Conservation (phyloP, 2,888 invertebrate genomes). For the Tryphoninae sp. region DNA sequence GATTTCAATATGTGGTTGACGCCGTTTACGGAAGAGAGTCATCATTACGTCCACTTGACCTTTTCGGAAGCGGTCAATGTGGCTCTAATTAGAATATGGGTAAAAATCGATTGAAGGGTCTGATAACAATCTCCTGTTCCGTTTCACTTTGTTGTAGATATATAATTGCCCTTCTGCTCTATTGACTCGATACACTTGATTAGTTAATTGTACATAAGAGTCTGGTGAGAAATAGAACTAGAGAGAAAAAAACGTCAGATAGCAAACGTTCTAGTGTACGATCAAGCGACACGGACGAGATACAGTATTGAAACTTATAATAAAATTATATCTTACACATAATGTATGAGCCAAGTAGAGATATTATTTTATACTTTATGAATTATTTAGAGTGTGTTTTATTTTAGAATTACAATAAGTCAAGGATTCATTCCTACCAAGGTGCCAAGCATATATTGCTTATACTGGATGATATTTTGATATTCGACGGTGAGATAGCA, state of each 20-base stretch:
- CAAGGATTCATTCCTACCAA: conserved; percentile 90
- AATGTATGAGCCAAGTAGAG: too few relatives aligned
- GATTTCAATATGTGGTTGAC: conserved; percentile 90
- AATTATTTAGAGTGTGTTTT: conserved; percentile 12
- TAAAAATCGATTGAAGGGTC: conserved; percentile 73
- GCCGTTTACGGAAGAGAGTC: conserved; percentile 84
- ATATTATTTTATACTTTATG: not conserved
- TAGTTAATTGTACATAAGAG: not conserved
- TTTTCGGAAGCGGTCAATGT: conserved; percentile 83
- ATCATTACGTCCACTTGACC: conserved; percentile 85
- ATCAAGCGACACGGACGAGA: too few relatives aligned
- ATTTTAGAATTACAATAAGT: conserved; percentile 93
- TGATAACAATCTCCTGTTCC: not conserved
- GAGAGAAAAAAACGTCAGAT: not conserved
- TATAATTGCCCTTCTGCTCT: not conserved
- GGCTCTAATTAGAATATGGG: conserved; percentile 88
- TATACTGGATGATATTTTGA: conserved; percentile 85
- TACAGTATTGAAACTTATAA: too few relatives aligned
- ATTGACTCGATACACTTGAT: conserved; percentile 18
- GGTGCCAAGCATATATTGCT: conserved; percentile 89
- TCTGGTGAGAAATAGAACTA: not conserved
- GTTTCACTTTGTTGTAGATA: conserved; percentile 4
- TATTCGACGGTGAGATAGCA: conserved; percentile 92
- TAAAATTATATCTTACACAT: too few relatives aligned
- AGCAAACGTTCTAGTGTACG: too few relatives aligned